Evolutionary conservation across 2,797 vertebrate genomes (phyloP).

Genomic region (Sebastes taczanowskii): DNA sequence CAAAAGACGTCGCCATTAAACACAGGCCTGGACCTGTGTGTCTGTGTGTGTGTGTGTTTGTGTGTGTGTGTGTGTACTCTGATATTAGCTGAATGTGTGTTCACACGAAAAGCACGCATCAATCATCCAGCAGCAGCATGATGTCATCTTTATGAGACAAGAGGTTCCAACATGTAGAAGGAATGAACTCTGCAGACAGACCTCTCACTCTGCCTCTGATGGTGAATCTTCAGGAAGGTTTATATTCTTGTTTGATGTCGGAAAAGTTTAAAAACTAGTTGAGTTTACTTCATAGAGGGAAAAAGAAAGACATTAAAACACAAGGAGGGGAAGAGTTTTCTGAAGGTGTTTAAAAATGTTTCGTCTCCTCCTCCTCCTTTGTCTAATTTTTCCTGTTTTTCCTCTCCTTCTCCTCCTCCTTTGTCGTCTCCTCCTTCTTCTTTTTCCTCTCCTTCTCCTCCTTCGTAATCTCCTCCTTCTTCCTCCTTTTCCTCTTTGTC

Average conservation of each 20-base stretch:
- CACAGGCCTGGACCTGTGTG: slow-evolving; percentile 9
- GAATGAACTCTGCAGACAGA: background rate
- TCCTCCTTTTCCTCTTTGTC: too few relatives aligned
- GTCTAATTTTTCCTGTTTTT: too few relatives aligned
- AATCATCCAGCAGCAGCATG: slow-evolving; percentile 20
- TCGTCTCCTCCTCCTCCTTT: too few relatives aligned
- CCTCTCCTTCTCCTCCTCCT: too few relatives aligned
- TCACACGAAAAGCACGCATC: slow-evolving; percentile 30
- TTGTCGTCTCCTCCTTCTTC: too few relatives aligned
- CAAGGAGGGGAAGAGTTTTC: background rate
- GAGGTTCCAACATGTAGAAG: background rate
- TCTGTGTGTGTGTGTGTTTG: background rate
- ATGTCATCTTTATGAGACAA: slow-evolving; percentile 25
- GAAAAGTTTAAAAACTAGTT: background rate
- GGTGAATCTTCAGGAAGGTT: background rate
- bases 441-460: too few relatives aligned
- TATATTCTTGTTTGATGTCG: rapidly evolving
- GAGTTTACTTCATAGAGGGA: too few relatives aligned
- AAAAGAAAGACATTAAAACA: too few relatives aligned
- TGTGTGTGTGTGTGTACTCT: background rate
- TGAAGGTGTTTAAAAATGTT: background rate
- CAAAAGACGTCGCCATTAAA: background rate
- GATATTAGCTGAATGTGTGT: background rate
- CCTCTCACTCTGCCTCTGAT: background rate
- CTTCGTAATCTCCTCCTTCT: too few relatives aligned